Percentiles rank a stretch among this genome's conserved stretches.
phyloP scores from a whole-genome alignment of 2,113 vertebrate genomes.

The Odocoileus virginianus region DNA sequence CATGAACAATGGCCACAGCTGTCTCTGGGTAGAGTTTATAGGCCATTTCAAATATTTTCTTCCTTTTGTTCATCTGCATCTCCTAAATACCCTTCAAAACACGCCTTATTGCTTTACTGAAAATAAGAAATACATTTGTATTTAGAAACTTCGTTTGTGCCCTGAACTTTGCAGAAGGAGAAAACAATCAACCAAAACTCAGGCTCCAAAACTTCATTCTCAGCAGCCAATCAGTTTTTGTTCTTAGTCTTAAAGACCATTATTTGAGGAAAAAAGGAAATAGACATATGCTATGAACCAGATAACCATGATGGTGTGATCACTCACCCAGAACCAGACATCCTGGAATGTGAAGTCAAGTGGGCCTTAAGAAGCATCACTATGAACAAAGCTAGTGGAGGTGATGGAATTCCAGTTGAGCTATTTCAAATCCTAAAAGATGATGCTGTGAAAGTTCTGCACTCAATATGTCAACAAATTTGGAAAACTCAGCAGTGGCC shows the following conservation, averaged over 20 bases:
- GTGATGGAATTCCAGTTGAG: neutral
- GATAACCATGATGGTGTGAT: neutral
- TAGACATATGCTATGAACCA: neutral
- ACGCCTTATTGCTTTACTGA: neutral
- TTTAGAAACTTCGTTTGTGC: neutral
- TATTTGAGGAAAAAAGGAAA: neutral
- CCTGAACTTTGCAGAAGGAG: neutral
- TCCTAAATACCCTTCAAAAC: neutral
- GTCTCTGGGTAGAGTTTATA: neutral
- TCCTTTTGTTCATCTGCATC: neutral
- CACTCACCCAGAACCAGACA: neutral
- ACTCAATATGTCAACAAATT: neutral
- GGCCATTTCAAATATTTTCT: neutral
- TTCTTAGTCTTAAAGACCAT: neutral
- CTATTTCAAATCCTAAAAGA: neutral
- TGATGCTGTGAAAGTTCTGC: neutral
- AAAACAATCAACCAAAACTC: neutral
- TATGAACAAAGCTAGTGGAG: neutral
- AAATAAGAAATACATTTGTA: neutral
- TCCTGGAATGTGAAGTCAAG: neutral
- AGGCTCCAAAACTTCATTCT: neutral
- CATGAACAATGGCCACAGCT: rapidly evolving
- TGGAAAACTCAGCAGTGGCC: neutral
- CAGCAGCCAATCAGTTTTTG: neutral
- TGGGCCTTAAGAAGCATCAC: neutral